Evolutionary conservation across 2,888 invertebrate genomes (phyloP).

Genomic region (Drosophila pseudotakahashii): DNA sequence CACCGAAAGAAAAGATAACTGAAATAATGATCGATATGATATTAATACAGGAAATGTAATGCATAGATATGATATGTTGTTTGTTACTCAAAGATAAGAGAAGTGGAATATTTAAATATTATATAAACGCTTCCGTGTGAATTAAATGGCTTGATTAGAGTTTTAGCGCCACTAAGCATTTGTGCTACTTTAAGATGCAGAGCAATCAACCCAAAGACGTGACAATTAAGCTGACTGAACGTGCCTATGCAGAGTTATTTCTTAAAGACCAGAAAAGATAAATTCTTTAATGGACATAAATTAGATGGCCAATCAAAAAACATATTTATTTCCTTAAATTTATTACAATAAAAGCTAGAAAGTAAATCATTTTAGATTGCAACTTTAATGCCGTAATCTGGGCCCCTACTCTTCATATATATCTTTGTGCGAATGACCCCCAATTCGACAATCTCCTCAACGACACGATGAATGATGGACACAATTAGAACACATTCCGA

Average conservation of each 20-base stretch:
- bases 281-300: not conserved
- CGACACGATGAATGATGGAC: slow-evolving; percentile 64
- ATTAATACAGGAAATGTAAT: not conserved
- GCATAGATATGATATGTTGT: not conserved
- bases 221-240: not conserved
- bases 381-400: not conserved
- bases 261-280: not conserved
- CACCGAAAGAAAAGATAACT: not conserved
- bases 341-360: too few relatives aligned
- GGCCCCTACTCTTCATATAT: not conserved
- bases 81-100: not conserved
- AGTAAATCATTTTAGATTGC: not conserved
- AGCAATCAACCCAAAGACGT: slow-evolving; percentile 8
- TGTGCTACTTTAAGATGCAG: slow-evolving; percentile 8
- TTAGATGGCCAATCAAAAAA: too few relatives aligned
- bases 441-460: slow-evolving; percentile 62
- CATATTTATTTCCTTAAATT: too few relatives aligned
- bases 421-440: slow-evolving; percentile 2
- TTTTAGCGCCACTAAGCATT: not conserved
- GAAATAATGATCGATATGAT: not conserved
- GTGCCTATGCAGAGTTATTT: not conserved
- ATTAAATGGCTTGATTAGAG: not conserved
- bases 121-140: slow-evolving; percentile 1
- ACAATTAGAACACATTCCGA: slow-evolving; percentile 53
- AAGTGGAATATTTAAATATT: not conserved